Evolutionary conservation across 1,140 invertebrate species (phyloP).

Genomic region (Gonatopus flavifemur): DNA sequence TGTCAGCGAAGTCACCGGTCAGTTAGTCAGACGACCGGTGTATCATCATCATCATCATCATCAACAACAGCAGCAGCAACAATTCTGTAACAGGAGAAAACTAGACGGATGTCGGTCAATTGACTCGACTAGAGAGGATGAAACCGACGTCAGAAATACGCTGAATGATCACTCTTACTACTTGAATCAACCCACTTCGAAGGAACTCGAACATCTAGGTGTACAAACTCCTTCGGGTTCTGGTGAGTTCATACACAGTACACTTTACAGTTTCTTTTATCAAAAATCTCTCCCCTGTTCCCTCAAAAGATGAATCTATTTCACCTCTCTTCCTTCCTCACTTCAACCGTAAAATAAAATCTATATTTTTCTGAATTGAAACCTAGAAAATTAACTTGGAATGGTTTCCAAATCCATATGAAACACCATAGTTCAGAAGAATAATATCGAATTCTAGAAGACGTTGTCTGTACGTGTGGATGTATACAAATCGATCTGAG

Average conservation of each 20-base stretch:
- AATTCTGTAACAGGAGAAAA: conserved; percentile 35
- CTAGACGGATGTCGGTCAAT: conserved; percentile 26
- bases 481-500: too few relatives aligned
- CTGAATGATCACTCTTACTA: conserved; percentile 73
- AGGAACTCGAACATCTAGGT: conserved; percentile 65
- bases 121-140: conserved; percentile 30
- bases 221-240: conserved; percentile 85
- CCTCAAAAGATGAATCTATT: too few relatives aligned
- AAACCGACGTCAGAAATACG: conserved; percentile 37
- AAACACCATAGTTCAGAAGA: too few relatives aligned
- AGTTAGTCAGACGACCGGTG: conserved; percentile 28
- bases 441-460: too few relatives aligned
- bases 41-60: conserved; percentile 9
- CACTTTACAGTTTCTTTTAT: neutral
- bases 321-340: too few relatives aligned
- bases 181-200: conserved; percentile 58
- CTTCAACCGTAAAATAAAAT: too few relatives aligned
- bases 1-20: conserved; percentile 44
- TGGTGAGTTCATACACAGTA: conserved; percentile 71
- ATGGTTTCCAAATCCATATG: too few relatives aligned
- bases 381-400: too few relatives aligned
- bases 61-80: conserved; percentile 9
- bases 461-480: too few relatives aligned
- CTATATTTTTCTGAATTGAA: too few relatives aligned
- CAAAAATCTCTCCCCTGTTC: too few relatives aligned